phyloP scores from a whole-genome alignment of 92 coral and sea anemone species.

The Metridium senile region DNA sequence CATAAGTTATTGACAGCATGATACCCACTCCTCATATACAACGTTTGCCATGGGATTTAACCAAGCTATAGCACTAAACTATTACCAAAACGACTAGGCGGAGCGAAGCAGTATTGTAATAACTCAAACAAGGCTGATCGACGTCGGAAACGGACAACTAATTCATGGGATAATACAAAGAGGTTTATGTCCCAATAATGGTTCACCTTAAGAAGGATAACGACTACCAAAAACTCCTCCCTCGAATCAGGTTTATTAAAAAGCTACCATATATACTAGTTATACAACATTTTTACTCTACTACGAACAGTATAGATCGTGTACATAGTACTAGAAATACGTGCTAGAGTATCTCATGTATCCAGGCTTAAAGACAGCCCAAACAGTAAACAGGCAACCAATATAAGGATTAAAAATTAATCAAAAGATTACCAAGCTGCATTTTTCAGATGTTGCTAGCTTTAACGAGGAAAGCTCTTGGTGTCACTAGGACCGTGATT shows the following conservation, averaged over 20 bases:
- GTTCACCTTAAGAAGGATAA: slow-evolving; percentile 23
- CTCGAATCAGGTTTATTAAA: slow-evolving; percentile 32
- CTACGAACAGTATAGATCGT: not conserved
- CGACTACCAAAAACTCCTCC: not conserved
- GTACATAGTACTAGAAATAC: not conserved
- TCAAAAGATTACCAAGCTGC: slow-evolving; percentile 82
- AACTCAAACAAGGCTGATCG: slow-evolving; percentile 3
- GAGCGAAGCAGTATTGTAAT: slow-evolving; percentile 23
- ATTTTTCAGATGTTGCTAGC: slow-evolving; percentile 84
- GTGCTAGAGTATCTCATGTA: not conserved
- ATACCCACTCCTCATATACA: not conserved
- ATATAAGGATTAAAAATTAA: slow-evolving; percentile 77
- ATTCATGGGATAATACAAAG: slow-evolving; percentile 38
- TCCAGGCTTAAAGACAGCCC: slow-evolving; percentile 29
- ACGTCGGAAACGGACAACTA: slow-evolving; percentile 22
- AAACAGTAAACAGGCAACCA: slow-evolving; percentile 51
- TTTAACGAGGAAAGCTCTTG: slow-evolving; percentile 39
- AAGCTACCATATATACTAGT: slow-evolving; percentile 34
- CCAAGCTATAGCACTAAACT: slow-evolving; percentile 6
- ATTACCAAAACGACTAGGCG: slow-evolving; percentile 30
- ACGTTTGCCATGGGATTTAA: slow-evolving; percentile 27
- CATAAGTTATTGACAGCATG: not conserved
- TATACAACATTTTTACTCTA: not conserved
- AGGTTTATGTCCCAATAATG: slow-evolving; percentile 17
- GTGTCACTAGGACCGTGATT: slow-evolving; percentile 13